These are phyloP conservation scores for Druon quercuslanigerum DNA, from an alignment of 1,140 invertebrate species.

Conservation along the genomic window DNA sequence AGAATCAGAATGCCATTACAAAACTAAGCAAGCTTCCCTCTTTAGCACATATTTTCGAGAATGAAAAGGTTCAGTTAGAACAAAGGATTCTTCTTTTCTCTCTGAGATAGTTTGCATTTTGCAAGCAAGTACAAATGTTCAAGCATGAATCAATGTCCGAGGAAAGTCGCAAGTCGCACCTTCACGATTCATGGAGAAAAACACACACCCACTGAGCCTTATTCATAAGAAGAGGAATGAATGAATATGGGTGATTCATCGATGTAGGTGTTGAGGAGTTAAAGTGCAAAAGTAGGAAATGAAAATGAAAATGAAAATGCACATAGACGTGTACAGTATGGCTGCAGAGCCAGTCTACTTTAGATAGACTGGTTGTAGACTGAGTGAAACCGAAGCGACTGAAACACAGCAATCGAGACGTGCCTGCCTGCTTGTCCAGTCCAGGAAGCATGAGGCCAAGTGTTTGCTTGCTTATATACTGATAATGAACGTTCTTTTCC, in stretches of 20 bases:
- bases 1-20: too few relatives aligned
- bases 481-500: constrained; percentile 2
- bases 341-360: not conserved
- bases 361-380: not conserved
- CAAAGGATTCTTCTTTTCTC: not conserved
- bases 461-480: constrained; percentile 10
- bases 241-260: constrained; percentile 55
- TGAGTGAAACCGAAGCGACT: not conserved
- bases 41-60: too few relatives aligned
- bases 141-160: constrained; percentile 29
- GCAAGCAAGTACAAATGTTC: constrained; percentile 10
- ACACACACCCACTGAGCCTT: constrained; percentile 52
- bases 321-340: not conserved
- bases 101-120: not conserved
- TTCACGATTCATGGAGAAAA: constrained; percentile 47
- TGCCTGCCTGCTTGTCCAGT: not conserved
- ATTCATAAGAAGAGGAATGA: constrained; percentile 40
- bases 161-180: constrained; percentile 46
- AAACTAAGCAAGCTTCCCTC: too few relatives aligned
- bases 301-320: constrained; percentile 1
- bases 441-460: not conserved
- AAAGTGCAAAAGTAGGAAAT: constrained; percentile 42
- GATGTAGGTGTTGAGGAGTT: constrained; percentile 52
- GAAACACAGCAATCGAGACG: not conserved
- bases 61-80: not conserved